Evolutionary conservation across 2,797 vertebrate species (phyloP).

Genomic region (Squalus acanthias): DNA sequence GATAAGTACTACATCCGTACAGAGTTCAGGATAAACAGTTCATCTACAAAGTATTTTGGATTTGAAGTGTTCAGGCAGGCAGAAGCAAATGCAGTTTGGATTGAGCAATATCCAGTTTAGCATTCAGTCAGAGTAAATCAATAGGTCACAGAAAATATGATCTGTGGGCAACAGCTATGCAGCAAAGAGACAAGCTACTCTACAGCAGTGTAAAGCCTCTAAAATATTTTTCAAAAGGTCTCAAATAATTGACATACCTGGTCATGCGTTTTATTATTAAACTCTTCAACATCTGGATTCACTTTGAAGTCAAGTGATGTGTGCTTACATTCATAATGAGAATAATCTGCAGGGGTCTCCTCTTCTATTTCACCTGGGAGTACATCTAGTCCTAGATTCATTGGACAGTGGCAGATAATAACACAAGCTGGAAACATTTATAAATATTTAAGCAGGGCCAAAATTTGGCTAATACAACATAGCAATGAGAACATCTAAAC

Average conservation of each 20-base stretch:
- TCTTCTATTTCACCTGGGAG: slow-evolving; percentile 61
- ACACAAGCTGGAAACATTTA: slow-evolving; percentile 31
- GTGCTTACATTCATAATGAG: slow-evolving; percentile 47
- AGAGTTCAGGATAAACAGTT: neutral
- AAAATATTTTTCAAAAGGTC: neutral
- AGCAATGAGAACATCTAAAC: neutral
- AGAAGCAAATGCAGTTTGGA: slow-evolving; percentile 21
- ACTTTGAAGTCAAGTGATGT: slow-evolving; percentile 45
- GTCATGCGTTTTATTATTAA: neutral
- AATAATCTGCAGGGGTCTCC: slow-evolving; percentile 40
- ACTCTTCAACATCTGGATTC: neutral
- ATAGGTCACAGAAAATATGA: neutral
- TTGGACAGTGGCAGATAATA: slow-evolving; percentile 40
- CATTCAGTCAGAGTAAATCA: neutral
- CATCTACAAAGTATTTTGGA: neutral
- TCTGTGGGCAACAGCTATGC: neutral
- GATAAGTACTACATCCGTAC: neutral
- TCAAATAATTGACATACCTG: neutral
- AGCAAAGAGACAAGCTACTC: neutral
- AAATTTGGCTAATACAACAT: neutral
- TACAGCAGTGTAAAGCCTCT: neutral
- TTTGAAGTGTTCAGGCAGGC: neutral
- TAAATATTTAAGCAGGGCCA: neutral
- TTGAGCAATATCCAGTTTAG: neutral
- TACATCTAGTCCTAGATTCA: slow-evolving; percentile 47